Percentiles rank a stretch among this genome's conserved stretches.
phyloP scores from a whole-genome alignment of 2,888 invertebrate genomes.

The Didymodactylos carnosus region DNA sequence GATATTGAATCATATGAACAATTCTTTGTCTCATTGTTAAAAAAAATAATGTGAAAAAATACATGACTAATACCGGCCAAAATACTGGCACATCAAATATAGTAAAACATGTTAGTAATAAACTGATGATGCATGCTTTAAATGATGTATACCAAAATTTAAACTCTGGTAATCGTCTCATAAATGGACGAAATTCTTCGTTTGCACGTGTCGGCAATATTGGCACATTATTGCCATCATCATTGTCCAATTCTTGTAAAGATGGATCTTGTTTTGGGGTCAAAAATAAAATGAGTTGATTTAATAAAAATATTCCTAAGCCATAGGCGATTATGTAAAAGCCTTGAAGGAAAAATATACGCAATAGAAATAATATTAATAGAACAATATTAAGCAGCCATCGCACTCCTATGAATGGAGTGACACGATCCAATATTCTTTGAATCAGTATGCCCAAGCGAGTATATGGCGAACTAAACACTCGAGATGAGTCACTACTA shows the following conservation, averaged over 20 bases:
- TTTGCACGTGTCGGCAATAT: slow-evolving; percentile 77
- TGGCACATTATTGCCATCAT: slow-evolving; percentile 54
- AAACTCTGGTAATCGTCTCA: slow-evolving; percentile 83
- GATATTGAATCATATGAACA: slow-evolving; percentile 98
- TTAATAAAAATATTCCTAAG: slow-evolving; percentile 92
- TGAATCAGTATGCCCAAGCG: not conserved
- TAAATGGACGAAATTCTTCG: slow-evolving; percentile 96
- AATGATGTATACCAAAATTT: slow-evolving; percentile 97
- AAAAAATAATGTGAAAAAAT: slow-evolving; percentile 90
- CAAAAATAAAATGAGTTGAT: slow-evolving; percentile 95
- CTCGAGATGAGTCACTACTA: not conserved
- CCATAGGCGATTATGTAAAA: slow-evolving; percentile 99
- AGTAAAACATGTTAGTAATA: slow-evolving; percentile 83
- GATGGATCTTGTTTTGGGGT: slow-evolving; percentile 98
- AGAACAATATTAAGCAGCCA: slow-evolving; percentile 2
- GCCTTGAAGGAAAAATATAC: slow-evolving; percentile 50
- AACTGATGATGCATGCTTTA: slow-evolving; percentile 71
- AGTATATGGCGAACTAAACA: not conserved
- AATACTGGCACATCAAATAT: slow-evolving; percentile 97
- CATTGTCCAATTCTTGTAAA: slow-evolving; percentile 56
- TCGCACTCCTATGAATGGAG: not conserved
- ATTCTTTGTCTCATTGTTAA: slow-evolving; percentile 99
- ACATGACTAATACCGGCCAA: slow-evolving; percentile 99
- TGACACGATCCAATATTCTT: slow-evolving; percentile 4
- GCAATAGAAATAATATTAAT: slow-evolving; percentile 1